These are phyloP conservation scores for Anguilla anguilla DNA, from an alignment of 2,797 vertebrate species.

Conservation along the genomic window DNA sequence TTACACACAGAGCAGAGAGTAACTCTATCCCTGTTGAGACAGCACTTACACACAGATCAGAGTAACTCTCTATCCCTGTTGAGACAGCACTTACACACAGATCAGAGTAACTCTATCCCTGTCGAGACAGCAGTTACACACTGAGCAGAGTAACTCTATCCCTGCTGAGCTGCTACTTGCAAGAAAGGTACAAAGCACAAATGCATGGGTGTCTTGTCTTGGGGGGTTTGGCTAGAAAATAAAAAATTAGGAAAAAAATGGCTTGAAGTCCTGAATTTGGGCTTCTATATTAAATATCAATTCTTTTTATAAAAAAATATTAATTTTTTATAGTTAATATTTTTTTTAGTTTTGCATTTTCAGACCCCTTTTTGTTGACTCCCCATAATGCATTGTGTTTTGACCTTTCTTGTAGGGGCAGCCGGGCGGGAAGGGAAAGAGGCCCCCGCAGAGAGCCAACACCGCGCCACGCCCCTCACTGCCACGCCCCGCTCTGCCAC, in stretches of 20 bases:
- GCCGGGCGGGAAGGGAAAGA: constrained; percentile 98
- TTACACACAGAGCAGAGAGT: too few species aligned
- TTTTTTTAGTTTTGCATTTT: constrained; percentile 71
- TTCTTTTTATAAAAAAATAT: constrained; percentile 62
- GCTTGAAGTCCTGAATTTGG: constrained; percentile 53
- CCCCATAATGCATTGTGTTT: constrained; percentile 99
- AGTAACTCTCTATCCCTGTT: neutral
- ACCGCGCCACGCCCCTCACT: constrained; percentile 67
- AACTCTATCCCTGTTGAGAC: too few species aligned
- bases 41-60: too few species aligned
- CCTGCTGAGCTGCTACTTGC: constrained; percentile 91
- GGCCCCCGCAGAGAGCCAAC: constrained; percentile 87
- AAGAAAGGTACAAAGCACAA: constrained; percentile 99
- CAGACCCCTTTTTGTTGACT: constrained; percentile 87
- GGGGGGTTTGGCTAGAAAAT: constrained; percentile 80
- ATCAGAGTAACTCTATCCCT: constrained; percentile 45
- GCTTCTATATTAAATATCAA: constrained; percentile 63
- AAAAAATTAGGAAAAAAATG: constrained; percentile 56
- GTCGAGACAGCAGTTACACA: constrained; percentile 51
- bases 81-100: constrained; percentile 51
- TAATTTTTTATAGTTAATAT: constrained; percentile 56
- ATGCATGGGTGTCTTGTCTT: constrained; percentile 95
- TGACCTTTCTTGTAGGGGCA: constrained; percentile 99
- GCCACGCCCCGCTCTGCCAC: constrained; percentile 70
- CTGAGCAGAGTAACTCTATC: constrained; percentile 47